Evolutionary conservation across 2,797 vertebrate genomes (phyloP).

Genomic region (Hydrocynus forskahlii): DNA sequence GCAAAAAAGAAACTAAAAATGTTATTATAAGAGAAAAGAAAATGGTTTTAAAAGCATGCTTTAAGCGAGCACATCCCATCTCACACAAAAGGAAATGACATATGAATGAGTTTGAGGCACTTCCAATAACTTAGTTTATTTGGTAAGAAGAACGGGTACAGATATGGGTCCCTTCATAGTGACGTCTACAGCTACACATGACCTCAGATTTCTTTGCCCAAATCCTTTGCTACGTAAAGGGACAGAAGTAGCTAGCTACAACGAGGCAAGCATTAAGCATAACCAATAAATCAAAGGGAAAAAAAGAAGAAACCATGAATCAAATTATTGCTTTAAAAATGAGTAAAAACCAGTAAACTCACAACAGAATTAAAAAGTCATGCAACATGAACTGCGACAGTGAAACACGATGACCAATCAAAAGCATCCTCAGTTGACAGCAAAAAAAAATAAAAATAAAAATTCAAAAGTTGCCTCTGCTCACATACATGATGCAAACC

Average conservation of each 20-base stretch:
- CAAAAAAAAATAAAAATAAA: neutral
- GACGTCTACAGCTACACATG: slow-evolving; percentile 78
- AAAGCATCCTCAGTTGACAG: slow-evolving; percentile 38
- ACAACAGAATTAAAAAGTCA: slow-evolving; percentile 28
- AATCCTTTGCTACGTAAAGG: slow-evolving; percentile 40
- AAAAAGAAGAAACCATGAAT: slow-evolving; percentile 24
- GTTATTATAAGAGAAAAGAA: too few species aligned
- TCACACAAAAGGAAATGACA: slow-evolving; percentile 49
- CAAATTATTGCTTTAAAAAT: slow-evolving; percentile 46
- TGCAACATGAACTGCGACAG: slow-evolving; percentile 21
- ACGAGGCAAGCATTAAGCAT: slow-evolving; percentile 44
- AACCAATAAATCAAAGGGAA: neutral
- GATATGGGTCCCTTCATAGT: slow-evolving; percentile 83
- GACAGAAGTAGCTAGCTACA: slow-evolving; percentile 38
- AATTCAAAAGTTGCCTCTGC: slow-evolving; percentile 24
- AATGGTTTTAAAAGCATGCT: neutral
- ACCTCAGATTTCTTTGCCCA: slow-evolving; percentile 67
- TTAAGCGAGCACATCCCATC: neutral
- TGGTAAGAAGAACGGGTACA: slow-evolving; percentile 89
- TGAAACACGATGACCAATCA: neutral
- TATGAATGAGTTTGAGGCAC: slow-evolving; percentile 78
- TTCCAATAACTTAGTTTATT: slow-evolving; percentile 91
- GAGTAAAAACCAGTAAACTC: slow-evolving; percentile 31
- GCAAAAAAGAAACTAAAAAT: neutral
- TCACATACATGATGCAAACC: slow-evolving; percentile 19